Percentiles rank a stretch among this genome's conserved stretches.
These are phyloP conservation scores for Hippocampus kuda DNA, from an alignment of 2,797 vertebrate genomes.

Conservation along the genomic window DNA sequence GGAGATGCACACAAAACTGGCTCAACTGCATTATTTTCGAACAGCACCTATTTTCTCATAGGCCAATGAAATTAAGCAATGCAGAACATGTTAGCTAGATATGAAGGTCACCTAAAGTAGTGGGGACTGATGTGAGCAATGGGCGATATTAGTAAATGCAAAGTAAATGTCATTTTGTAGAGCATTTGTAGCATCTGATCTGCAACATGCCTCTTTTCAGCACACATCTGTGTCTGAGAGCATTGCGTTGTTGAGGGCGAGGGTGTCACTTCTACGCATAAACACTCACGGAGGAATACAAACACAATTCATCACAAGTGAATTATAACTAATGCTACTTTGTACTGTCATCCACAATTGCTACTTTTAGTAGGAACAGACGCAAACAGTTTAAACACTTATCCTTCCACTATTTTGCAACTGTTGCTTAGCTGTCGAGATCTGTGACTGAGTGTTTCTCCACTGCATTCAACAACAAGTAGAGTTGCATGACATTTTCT, in stretches of 20 bases:
- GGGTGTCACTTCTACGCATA: neutral
- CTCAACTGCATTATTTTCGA: neutral
- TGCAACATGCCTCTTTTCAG: neutral
- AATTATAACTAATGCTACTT: neutral
- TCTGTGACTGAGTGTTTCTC: neutral
- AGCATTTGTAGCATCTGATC: neutral
- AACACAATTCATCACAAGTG: neutral
- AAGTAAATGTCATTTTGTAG: neutral
- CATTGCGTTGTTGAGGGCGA: neutral
- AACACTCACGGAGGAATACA: neutral
- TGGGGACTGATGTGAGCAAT: neutral
- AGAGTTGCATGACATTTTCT: neutral
- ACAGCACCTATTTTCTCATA: too few species aligned
- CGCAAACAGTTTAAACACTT: neutral
- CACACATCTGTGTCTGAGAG: neutral
- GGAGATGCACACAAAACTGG: neutral
- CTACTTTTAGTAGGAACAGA: neutral
- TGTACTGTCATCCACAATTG: neutral
- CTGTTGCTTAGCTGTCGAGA: neutral
- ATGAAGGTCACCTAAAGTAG: neutral
- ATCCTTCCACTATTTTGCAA: neutral
- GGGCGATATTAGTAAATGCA: neutral
- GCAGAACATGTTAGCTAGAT: neutral
- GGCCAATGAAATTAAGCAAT: neutral
- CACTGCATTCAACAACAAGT: neutral